Conservation (phyloP, 2,113 vertebrate species). For the Rousettus leschenaultii region DNA sequence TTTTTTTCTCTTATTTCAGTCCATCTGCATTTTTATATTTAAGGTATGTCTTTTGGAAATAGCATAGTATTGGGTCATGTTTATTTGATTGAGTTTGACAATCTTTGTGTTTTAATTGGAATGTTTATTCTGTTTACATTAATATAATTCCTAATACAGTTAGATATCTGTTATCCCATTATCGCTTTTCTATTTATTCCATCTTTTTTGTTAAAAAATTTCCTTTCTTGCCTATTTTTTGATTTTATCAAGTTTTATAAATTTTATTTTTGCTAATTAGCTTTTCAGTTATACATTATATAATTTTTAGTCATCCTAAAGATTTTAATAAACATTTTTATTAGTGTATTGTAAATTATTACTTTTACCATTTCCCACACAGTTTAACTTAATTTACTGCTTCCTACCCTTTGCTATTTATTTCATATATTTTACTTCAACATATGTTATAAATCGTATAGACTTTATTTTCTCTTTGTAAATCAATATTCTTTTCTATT, state of each 20-base stretch:
- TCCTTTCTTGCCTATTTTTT: background rate
- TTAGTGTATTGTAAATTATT: background rate
- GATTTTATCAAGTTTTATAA: conserved; percentile 39
- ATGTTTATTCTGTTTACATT: conserved; percentile 37
- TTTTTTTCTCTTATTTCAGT: conserved; percentile 12
- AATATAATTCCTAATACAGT: background rate
- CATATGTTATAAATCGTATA: background rate
- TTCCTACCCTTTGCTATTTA: background rate
- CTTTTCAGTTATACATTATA: background rate
- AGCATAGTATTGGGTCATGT: background rate
- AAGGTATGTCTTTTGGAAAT: background rate
- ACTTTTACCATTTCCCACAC: background rate
- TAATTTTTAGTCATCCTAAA: background rate
- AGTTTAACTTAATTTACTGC: conserved; percentile 38
- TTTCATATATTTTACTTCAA: background rate
- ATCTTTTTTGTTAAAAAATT: background rate
- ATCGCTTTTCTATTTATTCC: background rate
- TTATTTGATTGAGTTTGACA: background rate
- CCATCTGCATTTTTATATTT: background rate
- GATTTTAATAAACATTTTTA: conserved; percentile 9
- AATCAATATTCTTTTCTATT: background rate
- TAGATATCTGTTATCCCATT: background rate
- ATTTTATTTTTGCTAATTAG: conserved; percentile 17
- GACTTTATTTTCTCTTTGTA: background rate
- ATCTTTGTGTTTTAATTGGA: conserved; percentile 7